Base-by-base conservation (phyloP, 2,113 vertebrate genomes). In the Myxocyprinus asiaticus region DNA sequence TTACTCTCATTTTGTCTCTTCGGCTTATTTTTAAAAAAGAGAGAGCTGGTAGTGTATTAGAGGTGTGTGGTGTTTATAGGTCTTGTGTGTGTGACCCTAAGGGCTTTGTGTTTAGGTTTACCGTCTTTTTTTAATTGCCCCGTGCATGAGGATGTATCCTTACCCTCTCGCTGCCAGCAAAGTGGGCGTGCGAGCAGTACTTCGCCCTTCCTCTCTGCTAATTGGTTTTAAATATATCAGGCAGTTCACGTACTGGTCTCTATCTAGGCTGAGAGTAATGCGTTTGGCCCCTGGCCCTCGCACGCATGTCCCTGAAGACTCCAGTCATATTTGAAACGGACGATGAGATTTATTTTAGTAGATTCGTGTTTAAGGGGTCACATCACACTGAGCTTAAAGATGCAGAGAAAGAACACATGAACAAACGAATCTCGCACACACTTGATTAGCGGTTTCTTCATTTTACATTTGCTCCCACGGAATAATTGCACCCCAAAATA, bases 171-270 rank as follows among this genome's bases (percentile, higher is more conserved):
- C 71, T 4, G 70, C 42, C 55, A 70, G 56, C 72, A 69, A 58
- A 69, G 53, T 55, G 55, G 22, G 22, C 22, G 3, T 33, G 71
- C 77, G 70, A 9, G 77, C 80, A 74, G 67, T 81, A 83, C 65
- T 81, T 42, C 47, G 43, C 65, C 81, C 86, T 83, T 83, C 78
- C 73, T 83, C 73, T 71, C 80, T 73, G 81, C 82, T 91, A 90
- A 92, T 91, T 88, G 90, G 88, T 87, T 90, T 88, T 90, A 90
- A 90, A 91, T 87, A 90, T 88, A 91, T 91, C 89, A 90, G 85
- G 89, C 89, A n/a, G 85, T 88, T 88, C 84, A 88, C 82, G 81
- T 90, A 87, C 85, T 87, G 87, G 85, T 84, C 84, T 77, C 85
- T 90, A 83, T 90, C 88, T 90, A 33, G 22, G 22, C 22, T 33